Percentiles rank a stretch among this genome's conserved stretches.
phyloP scores from a whole-genome alignment of 2,797 vertebrate species.

The Crocidura indochinensis region DNA sequence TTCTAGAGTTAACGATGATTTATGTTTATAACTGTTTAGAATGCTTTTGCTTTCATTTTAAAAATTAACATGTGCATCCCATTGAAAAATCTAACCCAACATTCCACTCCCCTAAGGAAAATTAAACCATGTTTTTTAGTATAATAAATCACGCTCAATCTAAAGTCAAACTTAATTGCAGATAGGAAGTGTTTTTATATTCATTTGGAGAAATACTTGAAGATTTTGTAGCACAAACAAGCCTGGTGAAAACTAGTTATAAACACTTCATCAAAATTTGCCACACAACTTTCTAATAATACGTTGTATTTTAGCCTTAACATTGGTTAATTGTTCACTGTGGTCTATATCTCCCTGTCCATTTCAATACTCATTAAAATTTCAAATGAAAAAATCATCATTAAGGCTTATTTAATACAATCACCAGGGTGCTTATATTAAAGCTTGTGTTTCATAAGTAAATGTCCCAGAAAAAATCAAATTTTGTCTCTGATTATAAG shows the following conservation, averaged over 20 bases:
- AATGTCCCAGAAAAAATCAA: not conserved
- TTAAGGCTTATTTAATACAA: not conserved
- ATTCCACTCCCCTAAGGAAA: not conserved
- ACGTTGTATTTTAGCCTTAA: not conserved
- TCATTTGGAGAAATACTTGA: constrained; percentile 63
- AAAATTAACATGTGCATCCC: constrained; percentile 8
- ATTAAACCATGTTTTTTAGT: constrained; percentile 34
- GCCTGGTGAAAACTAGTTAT: constrained; percentile 1
- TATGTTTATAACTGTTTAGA: constrained; percentile 62
- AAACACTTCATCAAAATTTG: constrained; percentile 38
- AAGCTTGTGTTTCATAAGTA: not conserved
- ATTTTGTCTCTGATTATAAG: no score
- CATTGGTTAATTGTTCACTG: constrained; percentile 27
- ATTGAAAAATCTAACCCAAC: constrained; percentile 54
- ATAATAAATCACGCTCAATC: not conserved
- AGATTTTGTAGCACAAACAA: constrained; percentile 45
- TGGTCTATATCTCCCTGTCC: not conserved
- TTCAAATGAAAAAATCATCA: constrained; percentile 18
- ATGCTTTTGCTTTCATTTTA: constrained; percentile 53
- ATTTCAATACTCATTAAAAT: constrained; percentile 41
- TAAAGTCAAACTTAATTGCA: constrained; percentile 30
- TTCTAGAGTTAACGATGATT: constrained; percentile 47
- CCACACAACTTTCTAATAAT: constrained; percentile 1
- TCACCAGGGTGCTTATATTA: not conserved
- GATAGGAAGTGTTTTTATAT: constrained; percentile 55